phyloP scores from a whole-genome alignment of 2,888 invertebrate genomes.

The Drosophila antonietae region DNA sequence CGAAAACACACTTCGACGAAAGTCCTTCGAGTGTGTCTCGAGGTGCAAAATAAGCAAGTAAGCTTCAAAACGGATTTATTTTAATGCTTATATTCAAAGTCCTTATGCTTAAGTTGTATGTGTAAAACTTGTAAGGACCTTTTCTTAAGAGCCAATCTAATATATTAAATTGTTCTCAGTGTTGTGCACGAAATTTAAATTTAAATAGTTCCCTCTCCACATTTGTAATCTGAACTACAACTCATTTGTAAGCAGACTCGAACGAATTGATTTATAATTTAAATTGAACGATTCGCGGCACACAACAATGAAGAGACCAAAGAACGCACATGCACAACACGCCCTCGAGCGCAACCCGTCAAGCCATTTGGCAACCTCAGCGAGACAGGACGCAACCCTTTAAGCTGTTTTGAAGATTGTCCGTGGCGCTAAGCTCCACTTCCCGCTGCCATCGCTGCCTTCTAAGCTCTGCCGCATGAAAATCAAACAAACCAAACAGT shows the following conservation, averaged over 20 bases:
- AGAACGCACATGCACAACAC: slow-evolving; percentile 12
- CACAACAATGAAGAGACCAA: slow-evolving; percentile 33
- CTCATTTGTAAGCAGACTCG: slow-evolving; percentile 24
- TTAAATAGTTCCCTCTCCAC: neutral
- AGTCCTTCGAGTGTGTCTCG: neutral
- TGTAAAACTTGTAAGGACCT: neutral
- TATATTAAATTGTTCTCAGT: neutral
- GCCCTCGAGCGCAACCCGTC: neutral
- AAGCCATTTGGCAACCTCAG: slow-evolving; percentile 45
- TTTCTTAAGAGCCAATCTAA: neutral
- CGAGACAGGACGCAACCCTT: slow-evolving; percentile 51
- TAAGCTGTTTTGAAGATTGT: slow-evolving; percentile 43
- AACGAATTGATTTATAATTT: slow-evolving; percentile 69
- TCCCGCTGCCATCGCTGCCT: neutral
- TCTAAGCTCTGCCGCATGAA: slow-evolving; percentile 7
- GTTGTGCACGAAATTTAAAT: neutral
- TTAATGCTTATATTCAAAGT: neutral
- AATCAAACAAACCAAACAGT: slow-evolving; percentile 47
- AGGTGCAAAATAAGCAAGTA: neutral
- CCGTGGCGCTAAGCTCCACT: neutral
- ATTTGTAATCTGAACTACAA: neutral
- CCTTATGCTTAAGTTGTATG: neutral
- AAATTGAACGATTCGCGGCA: slow-evolving; percentile 56
- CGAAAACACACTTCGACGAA: neutral
- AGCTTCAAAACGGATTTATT: neutral